Conservation (phyloP, 2,113 vertebrate species). For the Dasypus novemcinctus region DNA sequence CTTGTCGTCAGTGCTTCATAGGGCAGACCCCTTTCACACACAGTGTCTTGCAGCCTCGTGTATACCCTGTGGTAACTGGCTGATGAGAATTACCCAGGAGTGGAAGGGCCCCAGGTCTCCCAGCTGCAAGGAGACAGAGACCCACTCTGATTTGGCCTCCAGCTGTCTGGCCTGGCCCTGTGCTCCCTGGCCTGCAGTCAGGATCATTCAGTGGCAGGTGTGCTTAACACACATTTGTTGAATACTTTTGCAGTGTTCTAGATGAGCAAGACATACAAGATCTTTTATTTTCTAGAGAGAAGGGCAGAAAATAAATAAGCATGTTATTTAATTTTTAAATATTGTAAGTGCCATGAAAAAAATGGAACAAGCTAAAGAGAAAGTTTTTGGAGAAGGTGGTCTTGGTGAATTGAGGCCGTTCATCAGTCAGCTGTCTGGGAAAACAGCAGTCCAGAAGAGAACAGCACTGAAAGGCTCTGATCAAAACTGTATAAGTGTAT, state of each 20-base stretch:
- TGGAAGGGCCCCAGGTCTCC: neutral
- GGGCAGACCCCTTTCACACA: neutral
- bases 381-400: neutral
- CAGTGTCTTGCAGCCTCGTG: neutral
- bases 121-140: neutral
- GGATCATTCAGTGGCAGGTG: neutral
- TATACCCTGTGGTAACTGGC: neutral
- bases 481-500: neutral
- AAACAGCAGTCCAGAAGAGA: no score
- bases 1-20: neutral
- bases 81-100: neutral
- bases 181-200: neutral
- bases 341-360: neutral
- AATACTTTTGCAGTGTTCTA: neutral
- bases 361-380: neutral
- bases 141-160: neutral
- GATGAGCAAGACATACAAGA: neutral
- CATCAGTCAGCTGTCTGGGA: neutral
- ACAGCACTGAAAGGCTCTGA: neutral
- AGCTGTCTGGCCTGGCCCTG: neutral
- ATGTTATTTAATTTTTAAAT: neutral
- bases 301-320: neutral
- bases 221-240: neutral
- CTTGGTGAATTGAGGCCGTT: neutral
- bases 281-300: neutral